Percentiles rank a stretch among this genome's conserved stretches.
phyloP scores from a whole-genome alignment of 2,888 invertebrate species.

The Drosophila stalkeri region DNA sequence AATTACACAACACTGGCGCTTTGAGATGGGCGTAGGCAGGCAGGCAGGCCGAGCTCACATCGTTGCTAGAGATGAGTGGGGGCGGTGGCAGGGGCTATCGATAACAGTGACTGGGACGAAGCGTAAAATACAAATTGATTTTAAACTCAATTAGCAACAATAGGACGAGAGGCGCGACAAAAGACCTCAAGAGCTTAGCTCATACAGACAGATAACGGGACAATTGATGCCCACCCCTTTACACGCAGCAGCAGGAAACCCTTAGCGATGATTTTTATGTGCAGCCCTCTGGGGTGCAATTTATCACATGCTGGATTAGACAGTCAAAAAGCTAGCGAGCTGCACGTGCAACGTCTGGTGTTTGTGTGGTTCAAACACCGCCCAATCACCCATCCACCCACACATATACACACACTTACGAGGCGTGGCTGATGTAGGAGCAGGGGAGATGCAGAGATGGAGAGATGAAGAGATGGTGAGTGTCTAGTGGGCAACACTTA shows the following conservation, averaged over 20 bases:
- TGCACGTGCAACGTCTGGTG: constrained; percentile 57
- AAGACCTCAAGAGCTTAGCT: constrained; percentile 33
- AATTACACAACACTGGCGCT: constrained; percentile 79
- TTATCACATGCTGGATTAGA: constrained; percentile 84
- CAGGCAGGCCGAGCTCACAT: neutral
- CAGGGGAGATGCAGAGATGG: neutral
- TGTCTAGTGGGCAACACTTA: constrained; percentile 61
- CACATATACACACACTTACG: constrained; percentile 9
- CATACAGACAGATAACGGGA: constrained; percentile 35
- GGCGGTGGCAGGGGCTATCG: neutral
- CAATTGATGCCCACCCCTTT: constrained; percentile 12
- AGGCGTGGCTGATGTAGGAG: neutral
- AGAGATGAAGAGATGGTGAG: neutral
- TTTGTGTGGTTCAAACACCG: constrained; percentile 6
- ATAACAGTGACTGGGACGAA: constrained; percentile 19
- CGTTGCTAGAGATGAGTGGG: neutral
- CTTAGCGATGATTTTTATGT: constrained; percentile 72
- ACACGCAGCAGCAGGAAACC: neutral
- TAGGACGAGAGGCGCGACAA: constrained; percentile 43
- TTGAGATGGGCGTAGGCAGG: neutral
- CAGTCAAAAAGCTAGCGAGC: constrained; percentile 81
- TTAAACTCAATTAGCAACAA: constrained; percentile 85
- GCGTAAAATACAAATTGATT: constrained; percentile 84
- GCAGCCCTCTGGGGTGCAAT: constrained; percentile 84
- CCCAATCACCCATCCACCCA: neutral